Base-by-base conservation (phyloP, 2,113 vertebrate genomes). In the Larimichthys polyactis region DNA sequence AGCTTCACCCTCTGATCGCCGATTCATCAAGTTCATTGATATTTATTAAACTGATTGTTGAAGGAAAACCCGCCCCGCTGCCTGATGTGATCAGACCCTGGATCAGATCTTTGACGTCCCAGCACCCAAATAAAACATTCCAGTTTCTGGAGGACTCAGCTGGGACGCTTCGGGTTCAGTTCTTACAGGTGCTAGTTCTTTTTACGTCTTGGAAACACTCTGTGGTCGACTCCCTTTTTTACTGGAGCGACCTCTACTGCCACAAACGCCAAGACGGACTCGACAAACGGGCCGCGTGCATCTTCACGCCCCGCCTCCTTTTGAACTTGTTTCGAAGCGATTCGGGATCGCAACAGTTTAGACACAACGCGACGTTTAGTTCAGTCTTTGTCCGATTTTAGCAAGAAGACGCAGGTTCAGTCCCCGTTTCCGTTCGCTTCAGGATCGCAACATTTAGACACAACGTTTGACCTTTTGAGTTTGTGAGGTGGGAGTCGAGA, bases 241-340 rank as follows among this genome's bases (percentile, higher is more conserved):
- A 58, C 51, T 40, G 36, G 9, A 94, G 94, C 32, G 40, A 32
- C 32, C 54, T 94, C 95, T 88, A 94, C 93, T 95, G 95, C 94
- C 95, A 90, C 36, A 90, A 92, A 95, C 93, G 94, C 94, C 6
- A 11, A n/a, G 49, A 46, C 58, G 63, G 17, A 19, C 5, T 65
- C 71, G 10, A 49, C 46, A 59, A 5, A 48, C 29, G 5, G 11
- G 62, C 46, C 12, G 17, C 2, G 43, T 68, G 64, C 36, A 19
- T 0, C n/a, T 51, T 69, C 15, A 24, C 0, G 46, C 27, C 2
- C 27, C 9, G 29, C 44, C 68, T 64, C 68, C 59, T 55, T 44
- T 40, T 1, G 22, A 29, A 19, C 4, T 32, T 36, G 58, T 32
- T 19, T 9, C 3, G 27, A 32, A 1, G 16, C 36, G 36, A 40